phyloP scores from a whole-genome alignment of 2,888 invertebrate species.

The Macrosiphum euphorbiae region DNA sequence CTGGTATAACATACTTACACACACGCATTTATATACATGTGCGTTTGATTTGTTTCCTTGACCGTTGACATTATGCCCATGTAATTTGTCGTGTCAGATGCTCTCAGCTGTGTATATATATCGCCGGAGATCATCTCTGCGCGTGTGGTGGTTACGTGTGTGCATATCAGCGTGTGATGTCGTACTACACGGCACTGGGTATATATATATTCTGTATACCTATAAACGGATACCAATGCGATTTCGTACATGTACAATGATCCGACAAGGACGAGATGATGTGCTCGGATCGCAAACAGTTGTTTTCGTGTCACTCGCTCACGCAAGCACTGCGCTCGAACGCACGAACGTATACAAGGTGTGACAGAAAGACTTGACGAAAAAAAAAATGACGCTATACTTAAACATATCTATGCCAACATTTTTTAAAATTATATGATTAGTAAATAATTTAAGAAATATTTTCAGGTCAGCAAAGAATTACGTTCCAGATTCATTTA shows the following conservation, averaged over 20 bases:
- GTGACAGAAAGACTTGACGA: too few relatives aligned
- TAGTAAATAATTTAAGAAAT: too few relatives aligned
- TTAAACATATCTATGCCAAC: too few relatives aligned
- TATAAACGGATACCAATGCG: background rate
- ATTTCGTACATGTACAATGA: background rate
- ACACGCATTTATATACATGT: background rate
- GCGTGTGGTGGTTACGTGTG: background rate
- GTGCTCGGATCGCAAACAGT: constrained; percentile 29
- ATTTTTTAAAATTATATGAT: too few relatives aligned
- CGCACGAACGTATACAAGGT: background rate
- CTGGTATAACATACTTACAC: background rate
- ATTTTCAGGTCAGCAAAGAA: too few relatives aligned
- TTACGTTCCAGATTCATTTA: too few relatives aligned
- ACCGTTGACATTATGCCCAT: constrained; percentile 46
- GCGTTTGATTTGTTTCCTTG: constrained; percentile 51
- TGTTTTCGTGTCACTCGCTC: constrained; percentile 12
- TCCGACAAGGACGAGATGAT: constrained; percentile 36
- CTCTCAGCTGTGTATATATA: background rate
- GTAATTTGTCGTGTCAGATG: constrained; percentile 55
- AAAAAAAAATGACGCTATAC: too few relatives aligned
- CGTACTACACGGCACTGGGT: background rate
- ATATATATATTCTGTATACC: background rate
- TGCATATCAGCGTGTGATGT: background rate
- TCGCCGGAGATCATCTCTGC: constrained; percentile 42
- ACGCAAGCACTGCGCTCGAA: background rate